Conservation (phyloP, 2,888 invertebrate genomes). For the Mycalesis mineus region DNA sequence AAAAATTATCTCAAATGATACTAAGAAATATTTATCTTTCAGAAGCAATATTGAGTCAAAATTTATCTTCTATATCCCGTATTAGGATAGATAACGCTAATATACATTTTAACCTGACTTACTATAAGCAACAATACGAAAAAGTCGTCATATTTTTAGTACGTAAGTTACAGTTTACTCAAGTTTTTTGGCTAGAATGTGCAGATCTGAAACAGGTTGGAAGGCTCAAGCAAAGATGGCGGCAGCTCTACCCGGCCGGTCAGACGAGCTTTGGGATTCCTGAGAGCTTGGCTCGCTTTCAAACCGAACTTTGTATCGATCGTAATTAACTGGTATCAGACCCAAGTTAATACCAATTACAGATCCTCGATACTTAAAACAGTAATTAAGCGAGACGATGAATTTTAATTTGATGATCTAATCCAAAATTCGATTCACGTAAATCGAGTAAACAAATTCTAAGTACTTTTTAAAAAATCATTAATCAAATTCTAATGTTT, state of each 20-base stretch:
- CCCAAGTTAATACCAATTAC: not conserved
- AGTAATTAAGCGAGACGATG: not conserved
- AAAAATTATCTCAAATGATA: no score
- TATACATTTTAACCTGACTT: no score
- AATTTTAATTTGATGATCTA: not conserved
- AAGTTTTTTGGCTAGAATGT: conserved; percentile 26
- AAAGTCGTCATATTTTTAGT: not conserved
- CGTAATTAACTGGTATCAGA: conserved; percentile 31
- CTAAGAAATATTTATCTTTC: no score
- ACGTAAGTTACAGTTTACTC: conserved; percentile 8
- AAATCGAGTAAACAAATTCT: no score
- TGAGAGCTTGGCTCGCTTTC: conserved; percentile 69
- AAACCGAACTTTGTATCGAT: conserved; percentile 56
- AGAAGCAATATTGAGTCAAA: no score
- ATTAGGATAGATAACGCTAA: no score
- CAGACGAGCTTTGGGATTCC: conserved; percentile 63
- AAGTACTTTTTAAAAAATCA: no score
- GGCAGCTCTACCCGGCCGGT: conserved; percentile 51
- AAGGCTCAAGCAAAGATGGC: conserved; percentile 39
- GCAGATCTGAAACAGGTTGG: conserved; percentile 26
- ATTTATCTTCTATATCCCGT: no score
- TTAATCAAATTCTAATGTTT: no score
- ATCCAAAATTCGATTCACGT: not conserved
- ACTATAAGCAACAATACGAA: no score
- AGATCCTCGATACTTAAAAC: not conserved